These are phyloP conservation scores for Trissolcus japonicus DNA, from an alignment of 2,888 invertebrate genomes.

Conservation along the genomic window DNA sequence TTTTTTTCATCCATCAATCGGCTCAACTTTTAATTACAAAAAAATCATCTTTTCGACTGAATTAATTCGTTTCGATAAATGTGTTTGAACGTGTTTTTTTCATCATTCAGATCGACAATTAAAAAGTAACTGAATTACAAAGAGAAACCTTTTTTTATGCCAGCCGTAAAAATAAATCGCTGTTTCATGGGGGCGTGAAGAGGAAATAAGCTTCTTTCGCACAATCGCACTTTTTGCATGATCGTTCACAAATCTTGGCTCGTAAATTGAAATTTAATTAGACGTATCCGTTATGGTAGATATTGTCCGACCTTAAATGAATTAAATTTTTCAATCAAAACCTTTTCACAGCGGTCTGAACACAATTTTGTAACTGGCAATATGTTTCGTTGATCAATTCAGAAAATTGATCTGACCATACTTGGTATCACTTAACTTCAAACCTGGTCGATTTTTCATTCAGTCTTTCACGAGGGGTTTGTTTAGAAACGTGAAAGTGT, in stretches of 20 bases:
- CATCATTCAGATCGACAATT: not conserved
- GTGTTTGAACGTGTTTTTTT: too few species aligned
- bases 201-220: constrained; percentile 3
- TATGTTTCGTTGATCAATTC: not conserved
- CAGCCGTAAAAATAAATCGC: not conserved
- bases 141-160: too few species aligned
- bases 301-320: constrained; percentile 33
- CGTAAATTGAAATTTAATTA: constrained; percentile 40
- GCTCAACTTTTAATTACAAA: too few species aligned
- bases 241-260: constrained; percentile 19
- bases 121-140: too few species aligned
- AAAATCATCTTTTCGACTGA: too few species aligned
- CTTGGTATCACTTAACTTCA: not conserved
- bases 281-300: constrained; percentile 38
- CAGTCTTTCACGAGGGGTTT: not conserved
- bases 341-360: not conserved
- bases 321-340: constrained; percentile 24
- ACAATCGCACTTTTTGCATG: constrained; percentile 7
- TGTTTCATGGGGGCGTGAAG: constrained; percentile 4
- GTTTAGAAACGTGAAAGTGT: constrained; percentile 4
- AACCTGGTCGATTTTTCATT: not conserved
- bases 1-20: too few species aligned
- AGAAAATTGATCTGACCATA: not conserved
- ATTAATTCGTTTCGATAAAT: too few species aligned
- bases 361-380: not conserved